Evolutionary conservation across 2,797 vertebrate species (phyloP).

Genomic region (Rhyacichthys aspro): DNA sequence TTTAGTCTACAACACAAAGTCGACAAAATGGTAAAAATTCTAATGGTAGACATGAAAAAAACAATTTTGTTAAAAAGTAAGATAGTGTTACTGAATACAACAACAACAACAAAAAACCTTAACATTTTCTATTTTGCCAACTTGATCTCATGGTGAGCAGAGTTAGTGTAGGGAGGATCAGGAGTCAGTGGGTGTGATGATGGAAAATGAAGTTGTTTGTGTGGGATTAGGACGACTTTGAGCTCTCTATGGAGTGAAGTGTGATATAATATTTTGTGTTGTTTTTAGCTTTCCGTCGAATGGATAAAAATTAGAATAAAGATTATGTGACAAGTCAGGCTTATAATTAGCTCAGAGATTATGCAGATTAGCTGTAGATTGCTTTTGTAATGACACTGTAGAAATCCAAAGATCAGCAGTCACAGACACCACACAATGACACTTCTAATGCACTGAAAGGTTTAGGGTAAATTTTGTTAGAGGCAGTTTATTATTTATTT

Average conservation of each 20-base stretch:
- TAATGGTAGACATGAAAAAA: no score
- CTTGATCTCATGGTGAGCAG: neutral
- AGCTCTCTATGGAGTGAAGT: conserved; percentile 78
- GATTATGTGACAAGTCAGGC: conserved; percentile 79
- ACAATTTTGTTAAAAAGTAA: no score
- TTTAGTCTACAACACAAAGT: no score
- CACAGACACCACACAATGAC: conserved; percentile 6
- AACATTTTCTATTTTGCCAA: neutral
- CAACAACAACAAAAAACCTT: no score
- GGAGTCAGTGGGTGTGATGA: conserved; percentile 53
- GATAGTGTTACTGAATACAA: no score
- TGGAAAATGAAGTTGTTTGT: conserved; percentile 82
- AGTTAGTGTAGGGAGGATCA: conserved; percentile 57
- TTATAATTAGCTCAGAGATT: conserved; percentile 83
- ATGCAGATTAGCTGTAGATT: conserved; percentile 77
- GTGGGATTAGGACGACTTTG: conserved; percentile 76
- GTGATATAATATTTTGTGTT: conserved; percentile 77
- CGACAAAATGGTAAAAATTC: no score
- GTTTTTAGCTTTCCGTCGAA: conserved; percentile 56
- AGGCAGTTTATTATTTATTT: no score
- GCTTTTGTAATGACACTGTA: conserved; percentile 74
- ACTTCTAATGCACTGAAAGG: neutral
- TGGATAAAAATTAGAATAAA: conserved; percentile 65
- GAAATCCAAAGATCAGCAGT: conserved; percentile 70
- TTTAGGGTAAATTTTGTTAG: neutral